Base-by-base conservation (phyloP, 2,888 invertebrate species). In the Crossocerus cetratus region DNA sequence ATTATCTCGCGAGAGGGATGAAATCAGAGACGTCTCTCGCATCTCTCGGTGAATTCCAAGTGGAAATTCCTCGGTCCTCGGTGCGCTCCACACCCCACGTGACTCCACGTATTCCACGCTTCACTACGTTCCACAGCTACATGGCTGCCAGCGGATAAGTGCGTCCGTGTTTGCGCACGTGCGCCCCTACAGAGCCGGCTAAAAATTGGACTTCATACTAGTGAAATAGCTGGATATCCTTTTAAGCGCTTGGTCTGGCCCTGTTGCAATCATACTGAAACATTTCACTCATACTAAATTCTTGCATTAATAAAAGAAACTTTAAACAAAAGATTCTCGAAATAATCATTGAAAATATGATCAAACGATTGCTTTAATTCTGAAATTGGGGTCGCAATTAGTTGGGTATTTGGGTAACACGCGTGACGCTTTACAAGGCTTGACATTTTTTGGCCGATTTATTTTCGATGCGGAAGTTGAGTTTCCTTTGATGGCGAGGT, bases 1-100 rank as follows among this genome's bases (percentile, higher is more conserved):
- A 72, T 69, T 74, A 72, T 80, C 72, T 66, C 60, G 56, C 43
- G 32, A 43, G 21, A 54, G 55, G 53, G 67, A 32, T 70, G 79
- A 77, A 79, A 80, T 80, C 77, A 74, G 77, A 66, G 60, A 57
- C 62, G 60, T 32, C 61, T 58, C 67, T 65, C 56, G 63, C 65
- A 45, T 16, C 49, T 64, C 54, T 58, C 45, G 54, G 65, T 49
- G 55, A 77, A 80, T 80, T 74, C 74, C 77, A 64, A 69, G 70
- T 57, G 65, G 54, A 60, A 69, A 79, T 72, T 67, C 74, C 66
- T 54, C 42, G 43, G 67, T 65, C 45, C 32, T 32, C 42, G 67
- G 54, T 53, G 56, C 42, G 54, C 21, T 32, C 14, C 44, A 20
- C 42, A 45, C 21, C 11, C 14, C 44, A 20, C 32, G 68, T 22